Conservation (phyloP, 2,797 vertebrate genomes). For the Knipowitschia caucasica region DNA sequence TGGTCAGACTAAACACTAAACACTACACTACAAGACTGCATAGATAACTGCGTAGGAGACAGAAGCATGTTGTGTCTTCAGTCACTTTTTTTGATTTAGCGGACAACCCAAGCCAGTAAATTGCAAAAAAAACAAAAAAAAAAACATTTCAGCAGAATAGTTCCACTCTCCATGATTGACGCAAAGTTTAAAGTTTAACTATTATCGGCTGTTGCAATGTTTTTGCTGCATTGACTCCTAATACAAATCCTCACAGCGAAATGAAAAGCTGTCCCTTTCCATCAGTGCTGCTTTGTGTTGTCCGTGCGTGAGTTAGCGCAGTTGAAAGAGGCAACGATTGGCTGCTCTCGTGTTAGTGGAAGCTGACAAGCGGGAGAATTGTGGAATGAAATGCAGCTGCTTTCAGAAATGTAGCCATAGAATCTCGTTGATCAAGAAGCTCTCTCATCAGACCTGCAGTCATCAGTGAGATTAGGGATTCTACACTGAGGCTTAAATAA, state of each 20-base stretch:
- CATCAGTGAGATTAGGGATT: constrained; percentile 23
- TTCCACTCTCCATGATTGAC: constrained; percentile 27
- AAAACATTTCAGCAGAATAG: constrained; percentile 19
- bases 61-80: too few relatives aligned
- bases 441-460: constrained; percentile 43
- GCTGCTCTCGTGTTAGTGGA: constrained; percentile 56
- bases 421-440: too few relatives aligned
- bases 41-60: too few relatives aligned
- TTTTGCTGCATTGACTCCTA: constrained; percentile 20
- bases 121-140: constrained; percentile 24
- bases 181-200: constrained; percentile 20
- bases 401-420: too few relatives aligned
- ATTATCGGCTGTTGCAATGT: constrained; percentile 1
- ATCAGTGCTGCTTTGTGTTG: constrained; percentile 18
- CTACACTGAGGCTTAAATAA: constrained; percentile 5
- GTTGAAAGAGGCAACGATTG: constrained; percentile 58
- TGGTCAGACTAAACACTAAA: too few relatives aligned
- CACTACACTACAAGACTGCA: too few relatives aligned
- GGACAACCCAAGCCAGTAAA: constrained; percentile 9
- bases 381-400: constrained; percentile 49
- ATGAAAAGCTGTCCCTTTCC: constrained; percentile 7
- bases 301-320: constrained; percentile 46
- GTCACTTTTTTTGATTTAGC: too few relatives aligned
- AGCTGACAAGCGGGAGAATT: constrained; percentile 64
- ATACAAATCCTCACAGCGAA: constrained; percentile 14